These are phyloP conservation scores for Drosophila subpulchrella DNA, from an alignment of 1,140 invertebrate genomes.

Conservation along the genomic window DNA sequence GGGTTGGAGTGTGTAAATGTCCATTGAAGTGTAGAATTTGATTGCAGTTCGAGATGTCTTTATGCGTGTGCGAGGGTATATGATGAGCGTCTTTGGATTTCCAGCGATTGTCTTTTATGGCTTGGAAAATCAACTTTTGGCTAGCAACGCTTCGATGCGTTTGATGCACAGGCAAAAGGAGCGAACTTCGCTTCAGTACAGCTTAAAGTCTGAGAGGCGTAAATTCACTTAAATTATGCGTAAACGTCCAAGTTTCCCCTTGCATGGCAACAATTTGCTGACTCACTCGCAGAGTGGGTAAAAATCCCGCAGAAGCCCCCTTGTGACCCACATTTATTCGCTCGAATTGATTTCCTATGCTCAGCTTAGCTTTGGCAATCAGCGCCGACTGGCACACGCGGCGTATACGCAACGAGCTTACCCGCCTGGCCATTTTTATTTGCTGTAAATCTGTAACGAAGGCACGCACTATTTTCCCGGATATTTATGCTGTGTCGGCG, in stretches of 20 bases:
- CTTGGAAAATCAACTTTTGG: constrained; percentile 81
- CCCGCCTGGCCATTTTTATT: constrained; percentile 50
- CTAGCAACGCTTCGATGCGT: constrained; percentile 66
- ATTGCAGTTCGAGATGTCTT: constrained; percentile 82
- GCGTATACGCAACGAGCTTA: constrained; percentile 66
- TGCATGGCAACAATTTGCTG: constrained; percentile 67
- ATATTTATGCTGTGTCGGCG: constrained; percentile 75
- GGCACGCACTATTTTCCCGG: constrained; percentile 72
- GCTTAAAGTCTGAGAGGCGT: constrained; percentile 70
- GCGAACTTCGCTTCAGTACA: constrained; percentile 8
- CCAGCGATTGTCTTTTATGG: constrained; percentile 80
- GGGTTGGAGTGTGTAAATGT: constrained; percentile 58
- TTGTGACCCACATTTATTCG: constrained; percentile 77
- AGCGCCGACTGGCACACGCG: constrained; percentile 63
- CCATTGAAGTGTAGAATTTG: constrained; percentile 81
- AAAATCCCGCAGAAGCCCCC: constrained; percentile 7
- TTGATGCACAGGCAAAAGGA: constrained; percentile 32
- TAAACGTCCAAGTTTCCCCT: constrained; percentile 51
- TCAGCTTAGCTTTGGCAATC: constrained; percentile 71
- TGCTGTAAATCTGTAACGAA: constrained; percentile 77
- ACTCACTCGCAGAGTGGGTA: constrained; percentile 49
- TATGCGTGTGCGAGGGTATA: constrained; percentile 65
- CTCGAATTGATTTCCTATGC: constrained; percentile 79
- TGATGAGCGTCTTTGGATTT: constrained; percentile 61
- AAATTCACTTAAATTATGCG: constrained; percentile 82